A percentile compares a stretch with the other conserved stretches of the same genome.
These are phyloP conservation scores for Machaerirhynchus nigripectus DNA, from an alignment of 2,113 vertebrate species.

Conservation along the genomic window DNA sequence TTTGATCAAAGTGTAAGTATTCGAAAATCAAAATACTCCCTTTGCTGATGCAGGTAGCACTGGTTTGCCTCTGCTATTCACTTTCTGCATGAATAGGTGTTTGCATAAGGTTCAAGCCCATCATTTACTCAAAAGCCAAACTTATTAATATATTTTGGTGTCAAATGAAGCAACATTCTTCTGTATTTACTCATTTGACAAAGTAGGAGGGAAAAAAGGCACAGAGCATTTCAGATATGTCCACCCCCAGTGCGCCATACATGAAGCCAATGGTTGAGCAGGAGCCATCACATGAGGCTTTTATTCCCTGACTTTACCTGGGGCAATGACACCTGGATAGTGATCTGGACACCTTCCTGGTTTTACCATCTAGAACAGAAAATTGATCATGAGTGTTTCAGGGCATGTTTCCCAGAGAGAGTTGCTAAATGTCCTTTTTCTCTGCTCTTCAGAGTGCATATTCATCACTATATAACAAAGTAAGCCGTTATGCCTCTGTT, in stretches of 20 bases:
- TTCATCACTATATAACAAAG: not conserved
- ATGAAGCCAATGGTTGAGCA: not conserved
- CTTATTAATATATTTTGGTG: not conserved
- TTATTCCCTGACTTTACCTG: not conserved
- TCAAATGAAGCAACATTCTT: not conserved
- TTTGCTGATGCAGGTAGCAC: not conserved
- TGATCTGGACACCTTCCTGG: not conserved
- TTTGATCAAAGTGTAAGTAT: not conserved
- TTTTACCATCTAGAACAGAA: not conserved
- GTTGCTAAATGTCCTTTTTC: not conserved
- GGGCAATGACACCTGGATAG: not conserved
- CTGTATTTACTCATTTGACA: not conserved
- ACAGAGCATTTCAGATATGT: not conserved
- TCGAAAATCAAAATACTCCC: not conserved
- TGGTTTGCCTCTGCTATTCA: not conserved
- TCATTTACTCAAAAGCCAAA: not conserved
- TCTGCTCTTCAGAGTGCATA: not conserved
- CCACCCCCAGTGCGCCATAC: not conserved
- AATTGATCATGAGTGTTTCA: not conserved
- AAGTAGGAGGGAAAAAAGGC: not conserved
- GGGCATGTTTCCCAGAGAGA: not conserved
- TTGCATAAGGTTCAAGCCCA: not conserved
- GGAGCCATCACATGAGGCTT: not conserved
- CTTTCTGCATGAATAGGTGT: not conserved
- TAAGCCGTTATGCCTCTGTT: not conserved